Conservation (phyloP, 2,113 vertebrate species). For the Heliornis fulica region DNA sequence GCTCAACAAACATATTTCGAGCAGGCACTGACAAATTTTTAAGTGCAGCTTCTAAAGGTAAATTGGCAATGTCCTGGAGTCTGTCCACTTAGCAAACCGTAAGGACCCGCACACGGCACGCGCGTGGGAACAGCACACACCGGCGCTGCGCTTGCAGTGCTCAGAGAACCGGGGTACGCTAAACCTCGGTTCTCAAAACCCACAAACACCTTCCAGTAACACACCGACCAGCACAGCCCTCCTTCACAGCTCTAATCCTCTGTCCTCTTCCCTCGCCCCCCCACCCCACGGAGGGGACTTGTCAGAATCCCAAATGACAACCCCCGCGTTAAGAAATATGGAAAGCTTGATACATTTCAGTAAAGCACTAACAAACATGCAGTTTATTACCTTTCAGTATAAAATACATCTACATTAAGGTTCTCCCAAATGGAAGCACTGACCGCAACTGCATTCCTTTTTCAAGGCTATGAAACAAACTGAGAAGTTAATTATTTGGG, state of each 20-base stretch:
- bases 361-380: slow-evolving; percentile 76
- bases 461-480: slow-evolving; percentile 34
- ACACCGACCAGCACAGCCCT: slow-evolving; percentile 39
- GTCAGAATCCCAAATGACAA: slow-evolving; percentile 49
- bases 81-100: background rate
- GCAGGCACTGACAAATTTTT: background rate
- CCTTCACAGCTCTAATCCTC: slow-evolving; percentile 34
- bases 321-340: slow-evolving; percentile 42
- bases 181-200: background rate
- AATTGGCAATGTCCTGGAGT: background rate
- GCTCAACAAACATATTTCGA: background rate
- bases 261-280: background rate
- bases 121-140: background rate
- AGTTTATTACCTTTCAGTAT: slow-evolving; percentile 71
- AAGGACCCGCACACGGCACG: background rate
- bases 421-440: slow-evolving; percentile 58
- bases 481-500: background rate
- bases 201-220: slow-evolving; percentile 15
- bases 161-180: background rate
- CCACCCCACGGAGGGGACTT: slow-evolving; percentile 56
- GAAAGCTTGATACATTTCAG: slow-evolving; percentile 56
- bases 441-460: slow-evolving; percentile 60
- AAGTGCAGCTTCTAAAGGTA: background rate
- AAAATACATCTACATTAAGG: slow-evolving; percentile 73
- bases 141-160: background rate